phyloP scores from a whole-genome alignment of 1,140 invertebrate genomes.

The Sarcophaga bullata region DNA sequence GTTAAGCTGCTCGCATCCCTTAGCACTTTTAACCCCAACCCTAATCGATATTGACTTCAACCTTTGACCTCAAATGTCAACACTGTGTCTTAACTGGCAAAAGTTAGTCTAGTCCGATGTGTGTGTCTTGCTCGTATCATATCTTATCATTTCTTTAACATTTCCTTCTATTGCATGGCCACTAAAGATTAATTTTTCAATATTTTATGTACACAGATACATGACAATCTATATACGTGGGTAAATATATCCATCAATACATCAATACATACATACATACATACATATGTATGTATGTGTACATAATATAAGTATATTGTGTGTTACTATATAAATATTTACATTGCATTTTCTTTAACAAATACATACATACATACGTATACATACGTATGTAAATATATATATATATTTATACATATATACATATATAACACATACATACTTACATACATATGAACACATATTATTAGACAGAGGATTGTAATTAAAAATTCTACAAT shows the following conservation, averaged over 20 bases:
- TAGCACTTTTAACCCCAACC: too few relatives aligned
- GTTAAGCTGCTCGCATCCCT: too few relatives aligned
- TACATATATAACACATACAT: not conserved
- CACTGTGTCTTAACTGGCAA: too few relatives aligned
- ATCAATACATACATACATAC: not conserved
- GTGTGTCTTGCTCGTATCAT: too few relatives aligned
- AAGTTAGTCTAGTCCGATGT: too few relatives aligned
- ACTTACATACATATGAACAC: not conserved
- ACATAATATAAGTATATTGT: too few relatives aligned
- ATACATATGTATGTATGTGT: not conserved
- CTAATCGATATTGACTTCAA: too few relatives aligned
- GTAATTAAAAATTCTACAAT: constrained; percentile 21
- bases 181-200: constrained; percentile 1
- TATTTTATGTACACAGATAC: constrained; percentile 11
- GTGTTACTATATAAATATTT: not conserved
- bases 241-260: not conserved
- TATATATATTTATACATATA: not conserved
- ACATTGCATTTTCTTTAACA: not conserved
- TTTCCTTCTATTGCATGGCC: not conserved
- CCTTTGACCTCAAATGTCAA: too few relatives aligned
- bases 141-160: not conserved
- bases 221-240: not conserved
- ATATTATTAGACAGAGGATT: constrained; percentile 11
- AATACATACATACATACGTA: too few relatives aligned
- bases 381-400: too few relatives aligned